phyloP scores from a whole-genome alignment of 2,113 vertebrate genomes.

The Myrmecophaga tridactyla region DNA sequence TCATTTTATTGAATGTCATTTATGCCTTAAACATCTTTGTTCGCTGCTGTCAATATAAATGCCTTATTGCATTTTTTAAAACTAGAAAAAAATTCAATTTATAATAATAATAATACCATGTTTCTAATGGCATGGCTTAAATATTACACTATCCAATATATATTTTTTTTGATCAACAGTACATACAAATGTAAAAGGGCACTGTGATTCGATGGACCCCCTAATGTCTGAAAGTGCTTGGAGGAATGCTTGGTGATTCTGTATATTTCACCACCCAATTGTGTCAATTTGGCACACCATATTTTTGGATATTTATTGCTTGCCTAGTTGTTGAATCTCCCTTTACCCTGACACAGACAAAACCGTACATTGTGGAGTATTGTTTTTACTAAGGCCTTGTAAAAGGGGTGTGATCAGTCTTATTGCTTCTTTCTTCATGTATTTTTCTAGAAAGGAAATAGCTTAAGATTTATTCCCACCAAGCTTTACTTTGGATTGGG shows the following conservation, averaged over 20 bases:
- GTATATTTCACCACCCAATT: conserved; percentile 52
- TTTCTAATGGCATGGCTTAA: not conserved
- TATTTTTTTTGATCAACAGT: not conserved
- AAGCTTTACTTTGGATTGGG: conserved; percentile 43
- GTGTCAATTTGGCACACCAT: conserved; percentile 41
- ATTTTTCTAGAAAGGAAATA: not conserved
- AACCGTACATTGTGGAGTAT: not conserved
- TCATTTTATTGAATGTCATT: conserved; percentile 5
- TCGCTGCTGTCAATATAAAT: not conserved
- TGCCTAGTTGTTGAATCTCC: not conserved
- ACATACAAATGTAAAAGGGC: conserved; percentile 23
- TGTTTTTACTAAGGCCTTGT: not conserved
- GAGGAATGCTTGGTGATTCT: not conserved
- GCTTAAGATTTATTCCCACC: conserved; percentile 56
- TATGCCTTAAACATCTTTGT: not conserved
- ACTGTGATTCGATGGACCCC: not conserved
- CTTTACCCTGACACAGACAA: not conserved
- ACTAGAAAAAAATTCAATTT: no score
- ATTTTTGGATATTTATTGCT: conserved; percentile 64
- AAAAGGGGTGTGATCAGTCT: not conserved
- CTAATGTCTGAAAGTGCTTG: not conserved
- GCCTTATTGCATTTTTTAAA: not conserved
- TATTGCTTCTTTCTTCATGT: not conserved
- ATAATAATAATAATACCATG: not conserved
- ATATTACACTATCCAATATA: not conserved